Evolutionary conservation across 2,888 invertebrate species (phyloP).

Genomic region (Agrilus mali): DNA sequence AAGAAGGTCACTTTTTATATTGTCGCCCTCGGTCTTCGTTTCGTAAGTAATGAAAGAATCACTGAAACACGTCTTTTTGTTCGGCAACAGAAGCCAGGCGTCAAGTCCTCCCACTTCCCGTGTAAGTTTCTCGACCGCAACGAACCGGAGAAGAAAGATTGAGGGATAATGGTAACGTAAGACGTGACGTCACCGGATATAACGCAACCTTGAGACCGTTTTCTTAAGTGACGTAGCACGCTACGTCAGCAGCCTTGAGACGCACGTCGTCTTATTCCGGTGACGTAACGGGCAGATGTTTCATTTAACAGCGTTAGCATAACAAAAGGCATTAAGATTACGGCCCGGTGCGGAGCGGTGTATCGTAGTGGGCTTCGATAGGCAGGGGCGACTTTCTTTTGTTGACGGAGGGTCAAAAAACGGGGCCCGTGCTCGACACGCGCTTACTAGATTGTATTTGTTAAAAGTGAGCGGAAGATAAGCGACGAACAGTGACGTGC

Average conservation of each 20-base stretch:
- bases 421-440: constrained; percentile 34
- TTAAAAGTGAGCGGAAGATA: constrained; percentile 25
- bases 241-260: constrained; percentile 15
- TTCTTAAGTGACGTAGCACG: constrained; percentile 26
- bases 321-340: constrained; percentile 35
- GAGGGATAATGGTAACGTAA: constrained; percentile 9
- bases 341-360: constrained; percentile 30
- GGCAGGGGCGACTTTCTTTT: constrained; percentile 31
- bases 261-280: constrained; percentile 13
- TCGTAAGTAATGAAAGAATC: not conserved
- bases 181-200: constrained; percentile 31
- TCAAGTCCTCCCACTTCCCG: not conserved
- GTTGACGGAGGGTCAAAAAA: constrained; percentile 32
- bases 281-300: constrained; percentile 27
- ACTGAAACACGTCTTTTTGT: too few relatives aligned
- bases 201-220: constrained; percentile 32
- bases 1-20: not conserved
- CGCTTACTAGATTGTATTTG: constrained; percentile 31
- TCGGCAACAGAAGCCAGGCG: too few relatives aligned
- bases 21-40: not conserved
- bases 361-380: constrained; percentile 21
- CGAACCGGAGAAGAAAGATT: not conserved
- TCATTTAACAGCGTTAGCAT: constrained; percentile 26
- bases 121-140: not conserved
- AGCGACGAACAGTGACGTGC: constrained; percentile 25